Evolutionary conservation across 2,888 invertebrate genomes (phyloP), one percentile per base, ranked within the genome.

Genomic region (Leptinotarsa rubiginosa): DNA sequence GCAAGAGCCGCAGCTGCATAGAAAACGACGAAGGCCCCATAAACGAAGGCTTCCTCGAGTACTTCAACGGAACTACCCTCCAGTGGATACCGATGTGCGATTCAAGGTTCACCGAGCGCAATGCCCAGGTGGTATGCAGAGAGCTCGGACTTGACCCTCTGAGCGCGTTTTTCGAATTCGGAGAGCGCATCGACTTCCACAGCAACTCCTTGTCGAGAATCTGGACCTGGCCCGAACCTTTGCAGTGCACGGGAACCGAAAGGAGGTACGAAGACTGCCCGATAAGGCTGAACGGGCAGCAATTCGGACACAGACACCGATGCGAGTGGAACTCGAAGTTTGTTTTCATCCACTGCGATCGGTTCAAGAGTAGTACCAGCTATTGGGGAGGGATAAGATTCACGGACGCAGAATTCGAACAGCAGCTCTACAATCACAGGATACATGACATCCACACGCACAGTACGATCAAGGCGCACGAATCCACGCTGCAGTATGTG

Each of bases 71-170:
- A 80, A 99, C 99, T 2, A 97, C 98, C 0, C 89, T 96, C 20
- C 98, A 98, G 85, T 98, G 98, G 97, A 95, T 98, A 50, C 97
- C 99, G 0, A 93, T 98, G 88, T 99, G 99, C 87, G 99, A 99
- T 87, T 92, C 92, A 64, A 91, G 97, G 75, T 99, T 99, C 86
- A 98, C 98, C 0, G 97, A 98, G 86, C 91, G 98, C 82, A 99
- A 98, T 86, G 98, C 97, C 4, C 95, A 97, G 90, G 98, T 99
- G 0, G 97, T 98, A 0, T 99, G 99, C 85, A 91, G 96, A 25
- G 96, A 98, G 86, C 88, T 99, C 64, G 97, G 97, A 12, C 94
- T 94, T 83, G 96, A 97, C 86, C 93, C 95, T 0, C 90, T 97
- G 47, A 97, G 97, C 86, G 94, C 96, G 0, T 96, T 95, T 85